Base-by-base conservation (phyloP, 2,888 invertebrate species). In the Drosophila emarginata region DNA sequence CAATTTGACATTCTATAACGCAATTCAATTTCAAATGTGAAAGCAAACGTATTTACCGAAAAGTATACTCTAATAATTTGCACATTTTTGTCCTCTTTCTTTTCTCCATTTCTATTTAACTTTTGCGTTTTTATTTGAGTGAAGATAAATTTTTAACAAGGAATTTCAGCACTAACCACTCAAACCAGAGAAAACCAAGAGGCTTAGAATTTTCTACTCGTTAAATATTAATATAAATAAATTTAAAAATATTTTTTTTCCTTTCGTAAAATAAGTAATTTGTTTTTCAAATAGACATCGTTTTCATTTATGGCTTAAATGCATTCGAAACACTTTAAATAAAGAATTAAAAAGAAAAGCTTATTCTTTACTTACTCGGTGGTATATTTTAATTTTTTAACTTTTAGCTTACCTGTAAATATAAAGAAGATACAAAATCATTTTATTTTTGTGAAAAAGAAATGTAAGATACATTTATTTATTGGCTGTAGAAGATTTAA, bases 381-480 rank as follows among this genome's bases (percentile, higher is more conserved):
- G 32, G 7, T 45, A 45, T 4, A 45, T 4, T 14, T 21, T 21
- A 1, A 1, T 4, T 21, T 21, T 1, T 11, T 9, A 18, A 1
- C 2, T 21, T 32, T 28, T 52, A 60, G 67, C 80, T 80, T 82
- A 80, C 80, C 80, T 85, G 72, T 7, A 76, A 80, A 11, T 21
- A 37, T 39, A 62, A 14, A 45, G 54, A 57, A 40, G 40, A 18
- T 28, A 54, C n/a, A 7, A 51, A 52, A 39, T 39, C 1, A 9
- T 60, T 45, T 45, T 3, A 18, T 4, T 45, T 45, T 45, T 45
- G 11, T 56, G 11, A 11, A 53, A 12, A 58, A 58, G 36, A 28
- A 28, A 45, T 4, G 5, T 63, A 37, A 70, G 63, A 54, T n/a
- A n/a, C n/a, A 12, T 4, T 4, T 4, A 64, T 64, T 70, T 59